These are phyloP conservation scores for Drosophila lini DNA, from an alignment of 1,140 invertebrate species.

Conservation along the genomic window DNA sequence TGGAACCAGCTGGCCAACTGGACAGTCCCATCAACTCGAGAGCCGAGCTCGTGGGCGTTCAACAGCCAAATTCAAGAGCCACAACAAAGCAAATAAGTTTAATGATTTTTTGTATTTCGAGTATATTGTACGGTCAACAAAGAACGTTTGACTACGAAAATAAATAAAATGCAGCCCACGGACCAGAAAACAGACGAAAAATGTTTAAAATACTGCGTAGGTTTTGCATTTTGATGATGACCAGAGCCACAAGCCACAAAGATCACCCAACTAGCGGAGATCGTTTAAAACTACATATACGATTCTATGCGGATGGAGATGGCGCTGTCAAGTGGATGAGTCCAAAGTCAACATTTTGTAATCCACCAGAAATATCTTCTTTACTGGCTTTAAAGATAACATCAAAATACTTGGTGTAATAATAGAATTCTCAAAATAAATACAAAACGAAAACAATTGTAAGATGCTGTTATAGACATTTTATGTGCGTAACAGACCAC, in stretches of 20 bases:
- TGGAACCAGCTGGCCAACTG: conserved; percentile 30
- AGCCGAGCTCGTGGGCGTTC: conserved; percentile 43
- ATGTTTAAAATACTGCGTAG: conserved; percentile 58
- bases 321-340: conserved; percentile 6
- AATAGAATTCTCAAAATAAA: conserved; percentile 16
- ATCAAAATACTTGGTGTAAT: conserved; percentile 8
- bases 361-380: conserved; percentile 14
- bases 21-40: conserved; percentile 44
- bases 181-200: conserved; percentile 34
- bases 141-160: conserved; percentile 79
- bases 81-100: conserved; percentile 61
- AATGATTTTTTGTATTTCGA: conserved; percentile 45
- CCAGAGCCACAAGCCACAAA: conserved; percentile 52
- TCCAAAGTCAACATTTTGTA: conserved; percentile 15
- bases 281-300: conserved; percentile 28
- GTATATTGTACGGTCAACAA: conserved; percentile 52
- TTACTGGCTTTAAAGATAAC: conserved; percentile 10
- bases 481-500: no score
- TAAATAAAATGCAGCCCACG: conserved; percentile 75
- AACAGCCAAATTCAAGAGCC: conserved; percentile 57
- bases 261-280: conserved; percentile 22
- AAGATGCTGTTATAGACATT: background rate
- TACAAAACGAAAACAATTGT: background rate
- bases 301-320: conserved; percentile 21
- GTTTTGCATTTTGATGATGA: conserved; percentile 76